Base-by-base conservation (phyloP, 2,797 vertebrate species). In the Pelochelys cantorii region DNA sequence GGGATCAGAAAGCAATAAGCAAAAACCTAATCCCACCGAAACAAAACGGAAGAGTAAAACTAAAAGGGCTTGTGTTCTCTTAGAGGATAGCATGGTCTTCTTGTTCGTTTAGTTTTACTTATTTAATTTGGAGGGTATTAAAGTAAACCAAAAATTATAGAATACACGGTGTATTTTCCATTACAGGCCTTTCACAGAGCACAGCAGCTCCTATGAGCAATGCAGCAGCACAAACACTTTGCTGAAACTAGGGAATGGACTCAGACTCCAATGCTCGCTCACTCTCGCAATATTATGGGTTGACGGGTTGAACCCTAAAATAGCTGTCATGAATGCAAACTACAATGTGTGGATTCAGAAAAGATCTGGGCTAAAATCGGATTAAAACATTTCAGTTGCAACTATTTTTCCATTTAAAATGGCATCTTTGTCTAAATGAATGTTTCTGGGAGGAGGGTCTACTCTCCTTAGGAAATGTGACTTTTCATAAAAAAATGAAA, bases 1-100 rank as follows among this genome's bases (percentile, higher is more conserved):
- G 94, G 95, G 95, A 89, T 88, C 55, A 93, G 80, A 95, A 96
- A 88, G 93, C 86, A 96, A 97, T 94, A 95, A 93, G 92, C 84
- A 96, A 94, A 95, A 96, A 52, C 0, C 12, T 89, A 93, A 81
- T 95, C 90, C 83, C 89, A 91, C 86, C 48, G 56, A 94, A 95
- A 87, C 90, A 94, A 95, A 96, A 96, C 86, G 79, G 95, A 97
- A 95, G 57, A 56, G 83, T 84, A 68, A 81, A 96, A 91, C 88
- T 85, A 89, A 91, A 96, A 94, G 88, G 85, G 62, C 57, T 91
- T 27, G 34, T 59, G 68, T 79, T 95, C 59, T 83, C 86, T 85
- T 77, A 75, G 78, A 96, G 82, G n/a, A 86, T 83, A 87, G 29
- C n/a, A 83, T 10, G 10, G 15, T 65, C n/a, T 65, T 65, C 14